Evolutionary conservation across 1,140 invertebrate species (phyloP), one percentile per base, ranked within the genome.

Genomic region (Eupristina koningsbergeri): DNA sequence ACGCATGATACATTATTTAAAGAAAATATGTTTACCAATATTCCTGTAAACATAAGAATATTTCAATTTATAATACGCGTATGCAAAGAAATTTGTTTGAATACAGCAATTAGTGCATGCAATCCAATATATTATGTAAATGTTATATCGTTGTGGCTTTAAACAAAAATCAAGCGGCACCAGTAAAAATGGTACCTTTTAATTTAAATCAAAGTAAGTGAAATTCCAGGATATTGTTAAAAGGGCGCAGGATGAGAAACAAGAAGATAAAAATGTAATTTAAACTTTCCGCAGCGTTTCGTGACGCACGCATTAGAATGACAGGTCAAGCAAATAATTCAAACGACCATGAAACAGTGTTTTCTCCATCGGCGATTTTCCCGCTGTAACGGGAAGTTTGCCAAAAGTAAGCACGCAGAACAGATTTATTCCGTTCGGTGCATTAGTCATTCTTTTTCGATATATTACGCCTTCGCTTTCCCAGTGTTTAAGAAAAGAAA

Each of bases 351-450:
- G 80, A 81, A 85, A 81, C 84, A 63, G 80, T 86, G 85, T 86
- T 85, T 86, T 83, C 83, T 86, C 71, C 80, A 83, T 88, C 86
- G 86, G 75, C 86, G 86, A 87, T 87, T 87, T 85, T 84, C 83
- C 86, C 45, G 74, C 83, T 86, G 84, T 87, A 87, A 86, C 85
- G 86, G 86, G 86, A 89, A 86, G 84, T 87, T 85, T 87, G 87
- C 86, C 87, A 89, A 87, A 84, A 85, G 86, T 86, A 85, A 87
- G 85, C 87, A 88, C 86, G 87, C 86, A 87, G 86, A 89, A 87
- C 86, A 88, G 87, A 89, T 88, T 89, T 89, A 87, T 89, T 87
- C 86, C 86, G 80, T 87, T 88, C 79, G 84, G 58, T 85, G 86
- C 85, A 87, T 89, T 89, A 86, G 86, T 89, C 86, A 88, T 87